Base-by-base conservation (phyloP, 2,888 invertebrate genomes). In the Choreutis nemorana region DNA sequence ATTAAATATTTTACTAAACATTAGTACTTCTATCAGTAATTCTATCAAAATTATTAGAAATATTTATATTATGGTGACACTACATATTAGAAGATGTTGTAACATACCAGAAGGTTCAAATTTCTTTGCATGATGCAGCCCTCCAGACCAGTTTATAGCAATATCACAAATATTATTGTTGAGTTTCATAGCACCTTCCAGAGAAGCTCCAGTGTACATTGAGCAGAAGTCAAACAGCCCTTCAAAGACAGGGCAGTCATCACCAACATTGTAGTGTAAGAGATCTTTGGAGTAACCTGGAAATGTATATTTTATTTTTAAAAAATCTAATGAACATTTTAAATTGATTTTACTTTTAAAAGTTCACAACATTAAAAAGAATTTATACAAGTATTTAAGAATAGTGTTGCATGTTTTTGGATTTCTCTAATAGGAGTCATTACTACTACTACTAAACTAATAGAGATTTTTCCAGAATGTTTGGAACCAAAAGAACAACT, bases 91-190 rank as follows among this genome's bases (percentile, higher is more conserved):
- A n/a, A n/a, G n/a, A n/a, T n/a, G n/a, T n/a, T n/a, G n/a, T n/a
- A 3, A 42, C 34, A 37, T 39, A 83, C 83, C 88, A n/a, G 96
- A 96, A 0, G 99, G 98, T 75, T 97, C 97, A 72, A 93, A 97
- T 63, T 98, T 99, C 65, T 99, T 99, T 0, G 99, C 99, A 73
- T 99, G 99, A 83, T 99, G 99, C 29, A 99, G 73, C 0, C 99
- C 99, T 5, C 99, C 98, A 1, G 97, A 94, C 99, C 99, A 99
- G 66, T 99, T 99, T 22, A 99, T 91, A 7, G 98, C 98, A 39
- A 99, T 97, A 67, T 99, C 98, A 66, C 94, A 94, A 39, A 89
- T 88, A 55, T 94, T 90, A 49, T 95, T 94, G 57, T 98, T 99
- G 0, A 99, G 66, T 59, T 97, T 95, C 67, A 94, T 92, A 0